Evolutionary conservation across 2,888 invertebrate genomes (phyloP).

Genomic region (Synanthedon formicaeformis): DNA sequence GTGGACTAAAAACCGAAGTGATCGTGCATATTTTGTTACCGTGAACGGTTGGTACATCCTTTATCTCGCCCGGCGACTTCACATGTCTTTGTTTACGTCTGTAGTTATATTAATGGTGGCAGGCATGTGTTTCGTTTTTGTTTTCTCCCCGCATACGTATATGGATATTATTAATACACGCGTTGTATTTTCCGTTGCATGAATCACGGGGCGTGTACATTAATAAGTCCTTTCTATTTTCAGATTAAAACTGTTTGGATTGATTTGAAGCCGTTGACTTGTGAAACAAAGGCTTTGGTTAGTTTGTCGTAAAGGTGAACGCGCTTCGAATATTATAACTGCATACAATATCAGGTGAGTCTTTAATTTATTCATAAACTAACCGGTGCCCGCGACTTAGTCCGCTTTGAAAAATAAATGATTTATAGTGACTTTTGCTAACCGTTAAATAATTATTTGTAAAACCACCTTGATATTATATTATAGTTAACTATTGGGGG

Average conservation of each 20-base stretch:
- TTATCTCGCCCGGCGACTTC: slow-evolving; percentile 27
- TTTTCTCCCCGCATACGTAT: slow-evolving; percentile 34
- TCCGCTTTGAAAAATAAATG: too few species aligned
- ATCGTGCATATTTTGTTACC: slow-evolving; percentile 41
- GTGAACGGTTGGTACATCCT: slow-evolving; percentile 53
- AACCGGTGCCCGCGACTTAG: too few species aligned
- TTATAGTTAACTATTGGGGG: too few species aligned
- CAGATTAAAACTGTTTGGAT: slow-evolving; percentile 61
- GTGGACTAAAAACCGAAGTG: slow-evolving; percentile 50
- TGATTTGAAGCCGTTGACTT: slow-evolving; percentile 62
- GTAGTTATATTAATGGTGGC: slow-evolving; percentile 33
- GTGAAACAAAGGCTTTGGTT: slow-evolving; percentile 54
- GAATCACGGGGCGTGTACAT: slow-evolving; percentile 50
- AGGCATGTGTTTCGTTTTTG: slow-evolving; percentile 47
- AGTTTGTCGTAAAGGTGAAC: slow-evolving; percentile 60
- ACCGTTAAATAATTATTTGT: too few species aligned
- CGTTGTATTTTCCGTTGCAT: slow-evolving; percentile 31
- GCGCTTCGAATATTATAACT: slow-evolving; percentile 30
- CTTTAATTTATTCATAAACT: too few species aligned
- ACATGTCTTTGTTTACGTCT: slow-evolving; percentile 57
- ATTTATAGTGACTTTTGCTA: too few species aligned
- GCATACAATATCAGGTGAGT: slow-evolving; percentile 21
- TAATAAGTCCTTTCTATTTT: slow-evolving; percentile 65
- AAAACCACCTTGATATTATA: too few species aligned
- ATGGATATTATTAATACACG: slow-evolving; percentile 39